Base-by-base conservation (phyloP, 2,113 vertebrate species). In the Diadophis punctatus region DNA sequence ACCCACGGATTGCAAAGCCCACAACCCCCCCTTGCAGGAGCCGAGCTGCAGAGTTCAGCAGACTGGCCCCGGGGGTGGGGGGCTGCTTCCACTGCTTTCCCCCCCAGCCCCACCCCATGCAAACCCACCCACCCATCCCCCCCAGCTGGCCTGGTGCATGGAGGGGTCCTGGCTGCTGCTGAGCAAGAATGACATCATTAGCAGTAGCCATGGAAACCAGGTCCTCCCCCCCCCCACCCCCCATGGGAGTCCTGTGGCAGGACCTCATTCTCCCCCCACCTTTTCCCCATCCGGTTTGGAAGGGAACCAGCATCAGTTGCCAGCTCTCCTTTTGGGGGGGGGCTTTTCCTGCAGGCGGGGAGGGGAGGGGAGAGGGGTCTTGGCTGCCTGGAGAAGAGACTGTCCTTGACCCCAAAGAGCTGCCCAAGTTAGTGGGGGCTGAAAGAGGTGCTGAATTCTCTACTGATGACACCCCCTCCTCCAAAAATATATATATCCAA, bases 141-240 rank as follows among this genome's bases (percentile, higher is more conserved):
- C 18, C 0, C 43, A 30, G 51, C 49, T 23, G 22, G 43, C 20
- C 30, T 39, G 6, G 0, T 30, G 53, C 55, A 27, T 16, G 5
- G 3, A 46, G 51, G 22, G 86, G 56, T 46, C 23, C 1, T 3
- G 18, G 10, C 85, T 95, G 90, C 63, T 46, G 74, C n/a, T n/a
- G n/a, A 91, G 87, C 49, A 90, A 63, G 87, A 25, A 22, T 95
- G 93, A 94, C 93, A 90, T 94, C 92, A 30, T 63, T 63, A 91
- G 93, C 92, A 0, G 93, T 94, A 88, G 87, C 88, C 90, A 68
- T 86, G 90, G 93, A 95, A 91, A 95, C 87, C 30, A 25, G 91
- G 20, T 7, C 22, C 55, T 49, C 0, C 18, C 1, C 87, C 8
- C 49, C 49, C 52, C 22, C 52, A 14, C 14, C 52, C 18, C 22